phyloP scores from a whole-genome alignment of 2,888 invertebrate species.

The Lepidocyrtoides sp. region DNA sequence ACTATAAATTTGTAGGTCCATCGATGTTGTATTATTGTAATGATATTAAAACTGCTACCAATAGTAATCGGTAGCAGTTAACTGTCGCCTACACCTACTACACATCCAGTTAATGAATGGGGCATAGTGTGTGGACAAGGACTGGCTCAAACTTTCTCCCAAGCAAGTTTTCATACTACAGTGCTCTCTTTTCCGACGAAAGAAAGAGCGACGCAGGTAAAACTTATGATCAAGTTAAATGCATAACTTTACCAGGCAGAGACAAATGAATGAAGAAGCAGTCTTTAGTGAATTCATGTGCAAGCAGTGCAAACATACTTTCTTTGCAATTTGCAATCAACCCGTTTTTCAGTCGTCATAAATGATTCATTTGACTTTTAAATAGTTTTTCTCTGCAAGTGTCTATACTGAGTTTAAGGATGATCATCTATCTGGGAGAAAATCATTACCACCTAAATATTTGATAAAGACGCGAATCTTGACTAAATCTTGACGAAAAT shows the following conservation, averaged over 20 bases:
- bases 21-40: background rate
- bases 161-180: too few species aligned
- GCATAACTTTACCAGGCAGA: too few species aligned
- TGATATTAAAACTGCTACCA: background rate
- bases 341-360: background rate
- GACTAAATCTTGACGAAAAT: too few species aligned
- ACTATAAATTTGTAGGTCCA: background rate
- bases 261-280: background rate
- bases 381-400: background rate
- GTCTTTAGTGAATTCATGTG: background rate
- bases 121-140: too few species aligned
- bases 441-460: too few species aligned
- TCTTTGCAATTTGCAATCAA: constrained; percentile 6
- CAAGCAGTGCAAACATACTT: background rate
- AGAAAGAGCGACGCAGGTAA: too few species aligned
- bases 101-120: too few species aligned
- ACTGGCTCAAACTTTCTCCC: too few species aligned
- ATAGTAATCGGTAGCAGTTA: background rate
- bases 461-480: background rate
- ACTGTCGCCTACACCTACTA: too few species aligned
- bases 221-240: too few species aligned
- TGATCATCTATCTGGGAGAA: background rate
- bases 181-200: too few species aligned
- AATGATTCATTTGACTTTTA: constrained; percentile 50
- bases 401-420: background rate